Percentiles rank a stretch among this genome's conserved stretches.
Evolutionary conservation across 2,888 invertebrate species (phyloP).

Genomic region (Kryphioiulus occultus): DNA sequence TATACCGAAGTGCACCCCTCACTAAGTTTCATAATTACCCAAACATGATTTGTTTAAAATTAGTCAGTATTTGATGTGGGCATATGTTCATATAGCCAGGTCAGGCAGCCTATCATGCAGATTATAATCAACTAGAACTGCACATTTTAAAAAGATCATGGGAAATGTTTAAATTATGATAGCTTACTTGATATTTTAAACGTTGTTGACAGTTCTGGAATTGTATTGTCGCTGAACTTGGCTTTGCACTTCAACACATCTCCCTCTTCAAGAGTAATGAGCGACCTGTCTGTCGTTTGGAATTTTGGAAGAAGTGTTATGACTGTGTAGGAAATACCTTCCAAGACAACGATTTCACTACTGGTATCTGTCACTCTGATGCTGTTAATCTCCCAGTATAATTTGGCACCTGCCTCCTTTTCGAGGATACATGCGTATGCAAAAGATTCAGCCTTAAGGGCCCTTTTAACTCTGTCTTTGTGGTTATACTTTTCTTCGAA

Average conservation of each 20-base stretch:
- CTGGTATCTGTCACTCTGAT: neutral
- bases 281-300: neutral
- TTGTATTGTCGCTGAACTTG: neutral
- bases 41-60: too few relatives aligned
- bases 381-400: neutral
- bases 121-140: too few relatives aligned
- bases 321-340: neutral
- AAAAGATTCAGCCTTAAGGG: neutral
- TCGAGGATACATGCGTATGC: neutral
- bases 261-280: neutral
- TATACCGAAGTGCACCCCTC: too few relatives aligned
- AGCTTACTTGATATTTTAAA: neutral
- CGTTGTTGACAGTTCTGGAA: neutral
- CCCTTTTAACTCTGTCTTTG: neutral
- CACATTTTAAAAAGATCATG: too few relatives aligned
- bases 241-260: slow-evolving; percentile 3
- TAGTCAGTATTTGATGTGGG: too few relatives aligned
- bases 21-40: too few relatives aligned
- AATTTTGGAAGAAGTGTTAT: neutral
- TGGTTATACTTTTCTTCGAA: neutral
- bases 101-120: too few relatives aligned
- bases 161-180: neutral
- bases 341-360: neutral
- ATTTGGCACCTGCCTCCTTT: neutral
- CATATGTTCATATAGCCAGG: too few relatives aligned